A percentile compares a stretch with the other conserved stretches of the same genome.
phyloP scores from a whole-genome alignment of 2,888 invertebrate species.

The Bombylius major region DNA sequence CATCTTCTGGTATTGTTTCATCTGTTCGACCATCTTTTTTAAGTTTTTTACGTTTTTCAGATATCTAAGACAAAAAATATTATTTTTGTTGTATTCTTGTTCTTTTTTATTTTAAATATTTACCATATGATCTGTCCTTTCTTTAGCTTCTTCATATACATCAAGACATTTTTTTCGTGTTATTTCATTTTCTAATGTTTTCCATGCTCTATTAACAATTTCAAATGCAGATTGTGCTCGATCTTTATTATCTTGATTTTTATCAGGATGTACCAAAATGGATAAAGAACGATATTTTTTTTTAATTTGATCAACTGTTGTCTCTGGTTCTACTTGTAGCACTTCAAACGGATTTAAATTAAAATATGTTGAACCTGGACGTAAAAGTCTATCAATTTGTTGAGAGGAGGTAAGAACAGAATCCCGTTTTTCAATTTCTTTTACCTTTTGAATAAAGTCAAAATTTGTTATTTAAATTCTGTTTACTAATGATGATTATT shows the following conservation, averaged over 20 bases:
- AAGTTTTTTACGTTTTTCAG: conserved; percentile 85
- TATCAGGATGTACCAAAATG: conserved; percentile 97
- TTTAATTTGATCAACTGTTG: conserved; percentile 81
- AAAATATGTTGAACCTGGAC: conserved; percentile 96
- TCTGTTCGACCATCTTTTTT: conserved; percentile 76
- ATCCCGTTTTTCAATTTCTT: conserved; percentile 96
- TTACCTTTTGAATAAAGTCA: conserved; percentile 53
- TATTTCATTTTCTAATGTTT: conserved; percentile 88
- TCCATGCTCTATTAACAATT: conserved; percentile 90
- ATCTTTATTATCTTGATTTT: conserved; percentile 91
- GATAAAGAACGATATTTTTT: conserved; percentile 94
- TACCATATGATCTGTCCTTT: conserved; percentile 86
- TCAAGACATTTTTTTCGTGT: conserved; percentile 88
- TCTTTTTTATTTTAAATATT: conserved; percentile 4
- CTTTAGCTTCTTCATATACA: conserved; percentile 94
- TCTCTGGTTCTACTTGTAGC: conserved; percentile 81
- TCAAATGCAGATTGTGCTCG: conserved; percentile 88
- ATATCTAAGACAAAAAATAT: conserved; percentile 46
- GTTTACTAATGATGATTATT: conserved; percentile 20
- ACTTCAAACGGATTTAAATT: conserved; percentile 94
- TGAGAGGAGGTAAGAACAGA: conserved; percentile 92
- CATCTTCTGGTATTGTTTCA: conserved; percentile 75
- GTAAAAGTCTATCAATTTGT: conserved; percentile 88
- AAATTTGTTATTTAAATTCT: background rate
- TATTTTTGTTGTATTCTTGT: background rate